Evolutionary conservation across 2,888 invertebrate species (phyloP).

Genomic region (Tenthredo notha): DNA sequence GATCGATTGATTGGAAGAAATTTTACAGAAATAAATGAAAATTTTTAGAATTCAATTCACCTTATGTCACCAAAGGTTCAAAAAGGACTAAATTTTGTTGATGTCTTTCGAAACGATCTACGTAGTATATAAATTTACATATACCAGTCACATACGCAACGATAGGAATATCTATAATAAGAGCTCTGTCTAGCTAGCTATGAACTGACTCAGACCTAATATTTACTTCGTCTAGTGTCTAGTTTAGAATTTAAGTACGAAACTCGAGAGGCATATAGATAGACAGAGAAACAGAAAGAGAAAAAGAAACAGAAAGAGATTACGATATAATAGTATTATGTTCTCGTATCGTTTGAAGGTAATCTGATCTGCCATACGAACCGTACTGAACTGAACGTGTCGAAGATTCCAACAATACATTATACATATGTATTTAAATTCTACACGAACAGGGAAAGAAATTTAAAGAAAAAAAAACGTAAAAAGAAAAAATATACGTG

Average conservation of each 20-base stretch:
- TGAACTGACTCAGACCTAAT: conserved; percentile 35
- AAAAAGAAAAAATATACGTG: neutral
- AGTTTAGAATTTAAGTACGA: conserved; percentile 4
- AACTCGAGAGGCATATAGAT: neutral
- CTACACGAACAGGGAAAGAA: neutral
- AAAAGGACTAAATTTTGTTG: neutral
- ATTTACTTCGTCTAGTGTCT: conserved; percentile 40
- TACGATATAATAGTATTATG: conserved; percentile 14
- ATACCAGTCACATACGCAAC: neutral
- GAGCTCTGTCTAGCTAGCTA: neutral
- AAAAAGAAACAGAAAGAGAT: conserved; percentile 6
- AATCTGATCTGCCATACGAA: conserved; percentile 12
- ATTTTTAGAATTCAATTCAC: neutral
- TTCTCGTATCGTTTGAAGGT: neutral
- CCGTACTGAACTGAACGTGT: neutral
- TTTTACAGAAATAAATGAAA: neutral
- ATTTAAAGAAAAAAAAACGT: neutral
- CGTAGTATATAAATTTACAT: neutral
- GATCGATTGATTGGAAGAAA: neutral
- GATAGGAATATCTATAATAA: neutral
- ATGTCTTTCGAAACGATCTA: neutral
- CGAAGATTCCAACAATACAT: conserved; percentile 34
- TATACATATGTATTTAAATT: neutral
- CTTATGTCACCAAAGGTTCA: neutral
- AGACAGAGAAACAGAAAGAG: neutral